These are phyloP conservation scores for Campylomormyrus tamandua DNA, from an alignment of 2,113 vertebrate genomes.

Conservation along the genomic window DNA sequence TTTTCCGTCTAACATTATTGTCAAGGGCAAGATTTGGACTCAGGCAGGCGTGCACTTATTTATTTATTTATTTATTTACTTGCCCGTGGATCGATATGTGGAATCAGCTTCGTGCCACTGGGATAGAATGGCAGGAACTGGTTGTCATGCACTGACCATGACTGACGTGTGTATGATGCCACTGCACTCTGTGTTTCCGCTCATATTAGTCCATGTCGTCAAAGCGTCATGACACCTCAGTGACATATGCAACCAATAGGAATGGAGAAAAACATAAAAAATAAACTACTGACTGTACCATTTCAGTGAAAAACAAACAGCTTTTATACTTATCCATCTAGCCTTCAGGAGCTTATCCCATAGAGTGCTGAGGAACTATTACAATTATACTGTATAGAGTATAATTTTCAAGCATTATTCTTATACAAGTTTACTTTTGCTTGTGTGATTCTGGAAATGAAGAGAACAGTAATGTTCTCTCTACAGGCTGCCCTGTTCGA, in stretches of 20 bases:
- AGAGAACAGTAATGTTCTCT: background rate
- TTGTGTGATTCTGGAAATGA: background rate
- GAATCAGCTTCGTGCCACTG: constrained; percentile 43
- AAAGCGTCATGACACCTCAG: constrained; percentile 6
- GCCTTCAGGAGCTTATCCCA: background rate
- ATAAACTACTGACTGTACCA: background rate
- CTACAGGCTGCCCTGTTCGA: constrained; percentile 26
- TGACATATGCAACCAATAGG: background rate
- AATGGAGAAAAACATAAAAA: background rate
- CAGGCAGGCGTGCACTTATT: constrained; percentile 47
- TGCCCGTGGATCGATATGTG: constrained; percentile 55
- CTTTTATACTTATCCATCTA: background rate
- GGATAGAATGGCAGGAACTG: constrained; percentile 24
- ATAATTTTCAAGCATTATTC: background rate
- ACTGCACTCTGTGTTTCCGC: constrained; percentile 1
- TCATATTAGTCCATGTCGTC: constrained; percentile 23
- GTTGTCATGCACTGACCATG: constrained; percentile 26
- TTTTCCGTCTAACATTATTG: constrained; percentile 44
- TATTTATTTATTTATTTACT: constrained; percentile 66
- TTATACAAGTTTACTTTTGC: background rate
- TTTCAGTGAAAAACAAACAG: background rate
- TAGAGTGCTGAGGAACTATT: background rate
- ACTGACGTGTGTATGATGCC: constrained; percentile 37
- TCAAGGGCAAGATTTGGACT: constrained; percentile 59
- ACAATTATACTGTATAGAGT: background rate